These are phyloP conservation scores for Leptopilina boulardi DNA, from an alignment of 1,140 invertebrate species.

Conservation along the genomic window DNA sequence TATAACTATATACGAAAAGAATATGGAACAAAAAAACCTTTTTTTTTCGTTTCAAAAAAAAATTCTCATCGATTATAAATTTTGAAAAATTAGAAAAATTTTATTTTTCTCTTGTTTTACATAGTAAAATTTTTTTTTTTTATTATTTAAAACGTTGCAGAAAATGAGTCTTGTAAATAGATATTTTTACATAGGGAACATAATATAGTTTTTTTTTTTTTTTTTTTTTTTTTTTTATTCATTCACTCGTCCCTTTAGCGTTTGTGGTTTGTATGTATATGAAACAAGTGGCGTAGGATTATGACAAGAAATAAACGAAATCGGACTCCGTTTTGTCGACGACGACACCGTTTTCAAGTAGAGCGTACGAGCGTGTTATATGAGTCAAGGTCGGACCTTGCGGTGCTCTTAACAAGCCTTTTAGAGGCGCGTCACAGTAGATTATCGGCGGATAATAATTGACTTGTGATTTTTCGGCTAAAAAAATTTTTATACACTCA, in stretches of 20 bases:
- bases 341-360: slow-evolving; percentile 60
- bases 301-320: slow-evolving; percentile 51
- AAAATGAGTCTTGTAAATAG: background rate
- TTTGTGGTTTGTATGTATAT: background rate
- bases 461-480: background rate
- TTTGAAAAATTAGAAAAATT: no score
- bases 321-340: slow-evolving; percentile 49
- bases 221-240: no score
- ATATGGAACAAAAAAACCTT: no score
- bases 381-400: slow-evolving; percentile 61
- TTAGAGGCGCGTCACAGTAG: background rate
- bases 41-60: no score
- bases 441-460: background rate
- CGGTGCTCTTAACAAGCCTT: slow-evolving; percentile 51
- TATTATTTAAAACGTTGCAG: background rate
- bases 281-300: background rate
- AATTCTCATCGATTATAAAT: no score
- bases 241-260: background rate
- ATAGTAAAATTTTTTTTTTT: no score
- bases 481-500: no score
- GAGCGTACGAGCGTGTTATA: slow-evolving; percentile 56
- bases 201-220: background rate
- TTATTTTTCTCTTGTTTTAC: no score
- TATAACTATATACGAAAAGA: no score
- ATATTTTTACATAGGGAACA: background rate